These are phyloP conservation scores for Clunio marinus DNA, from an alignment of 2,888 invertebrate species.

Conservation along the genomic window DNA sequence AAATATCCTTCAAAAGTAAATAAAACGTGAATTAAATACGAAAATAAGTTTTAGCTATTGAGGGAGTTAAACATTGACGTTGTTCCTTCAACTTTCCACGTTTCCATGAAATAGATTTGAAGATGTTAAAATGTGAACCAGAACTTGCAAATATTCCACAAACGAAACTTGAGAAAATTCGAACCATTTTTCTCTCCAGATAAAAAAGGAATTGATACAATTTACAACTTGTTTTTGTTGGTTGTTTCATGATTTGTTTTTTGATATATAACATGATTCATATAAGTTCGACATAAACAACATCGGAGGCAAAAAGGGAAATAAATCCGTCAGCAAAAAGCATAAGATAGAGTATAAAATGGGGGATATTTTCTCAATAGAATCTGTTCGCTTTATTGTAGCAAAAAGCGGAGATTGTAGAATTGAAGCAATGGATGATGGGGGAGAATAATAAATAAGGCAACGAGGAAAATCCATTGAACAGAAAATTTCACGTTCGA, in stretches of 20 bases:
- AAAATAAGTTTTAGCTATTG: too few species aligned
- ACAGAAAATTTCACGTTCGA: conserved; percentile 22
- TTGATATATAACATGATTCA: not conserved
- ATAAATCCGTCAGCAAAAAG: not conserved
- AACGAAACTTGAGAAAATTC: too few species aligned
- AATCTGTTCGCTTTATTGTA: too few species aligned
- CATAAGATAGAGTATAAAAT: not conserved
- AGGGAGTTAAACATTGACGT: too few species aligned
- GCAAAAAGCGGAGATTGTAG: not conserved
- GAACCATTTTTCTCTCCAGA: too few species aligned
- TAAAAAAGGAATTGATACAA: conserved; percentile 22
- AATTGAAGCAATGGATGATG: not conserved
- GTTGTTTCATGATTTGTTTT: not conserved
- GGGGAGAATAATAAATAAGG: conserved; percentile 21
- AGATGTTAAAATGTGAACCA: too few species aligned
- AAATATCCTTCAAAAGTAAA: conserved; percentile 1
- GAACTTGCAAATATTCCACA: too few species aligned
- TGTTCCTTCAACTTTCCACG: too few species aligned
- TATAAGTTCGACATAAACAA: too few species aligned
- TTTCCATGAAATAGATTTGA: too few species aligned
- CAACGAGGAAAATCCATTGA: conserved; percentile 5
- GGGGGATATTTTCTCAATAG: conserved; percentile 13
- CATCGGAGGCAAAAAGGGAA: too few species aligned
- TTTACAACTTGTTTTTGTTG: not conserved
- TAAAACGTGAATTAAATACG: conserved; percentile 6